Base-by-base conservation (phyloP, 2,888 invertebrate genomes). In the Cordilura impudica region DNA sequence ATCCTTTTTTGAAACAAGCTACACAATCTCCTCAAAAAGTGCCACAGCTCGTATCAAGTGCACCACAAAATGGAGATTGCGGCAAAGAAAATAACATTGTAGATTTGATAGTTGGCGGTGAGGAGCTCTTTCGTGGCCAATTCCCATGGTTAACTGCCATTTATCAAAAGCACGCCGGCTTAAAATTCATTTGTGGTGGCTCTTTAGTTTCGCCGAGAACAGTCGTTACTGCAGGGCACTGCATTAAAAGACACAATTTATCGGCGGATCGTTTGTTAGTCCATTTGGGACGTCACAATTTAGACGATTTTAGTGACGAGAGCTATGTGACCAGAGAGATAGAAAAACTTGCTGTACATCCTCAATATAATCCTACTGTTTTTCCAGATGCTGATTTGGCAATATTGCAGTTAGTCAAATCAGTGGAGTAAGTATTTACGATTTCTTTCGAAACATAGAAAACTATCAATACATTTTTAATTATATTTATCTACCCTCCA, bases 121-220 rank as follows among this genome's bases (percentile, higher is more conserved):
- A 63, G 2, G 69, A 76, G 14, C 61, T 87, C n/a, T 66, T 78
- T 0, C 88, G 90, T 0, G 92, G 92, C 0, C 92, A 93, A 63
- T 92, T 93, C 91, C 94, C 94, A 0, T 94, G 94, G 94, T 86
- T 94, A 72, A 92, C 91, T 0, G 93, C 93, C 0, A 90, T 94
- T 14, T 94, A 92, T 81, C 87, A 91, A 72, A 89, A 90, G 6
- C 65, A 79, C 0, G 85, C 88, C 5, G 84, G 83, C 7, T 83
- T 91, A 4, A 86, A 66, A 12, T 89, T 86, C 54, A 81, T 86
- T 58, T 89, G 89, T 73, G 89, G 88, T 10, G 89, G 88, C 3
- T 87, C 84, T 31, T 81, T 89, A 2, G 69, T 89, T 10, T 87
- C 89, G 0, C n/a, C n/a, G n/a, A n/a, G n/a, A n/a, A n/a, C n/a